Evolutionary conservation across 2,888 invertebrate genomes (phyloP).

Genomic region (Ormyrus pomaceus): DNA sequence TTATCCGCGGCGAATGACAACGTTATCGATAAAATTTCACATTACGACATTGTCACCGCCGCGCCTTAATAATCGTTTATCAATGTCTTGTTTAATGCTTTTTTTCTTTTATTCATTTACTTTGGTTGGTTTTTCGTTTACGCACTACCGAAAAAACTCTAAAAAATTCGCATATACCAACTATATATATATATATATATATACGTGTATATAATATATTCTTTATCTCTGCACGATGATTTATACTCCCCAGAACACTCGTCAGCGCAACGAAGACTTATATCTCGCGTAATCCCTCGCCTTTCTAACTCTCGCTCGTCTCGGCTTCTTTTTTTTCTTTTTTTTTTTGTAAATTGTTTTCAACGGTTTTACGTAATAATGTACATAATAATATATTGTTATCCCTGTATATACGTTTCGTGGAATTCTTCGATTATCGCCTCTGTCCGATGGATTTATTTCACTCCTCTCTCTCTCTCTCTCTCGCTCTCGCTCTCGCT

Average conservation of each 20-base stretch:
- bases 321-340: neutral
- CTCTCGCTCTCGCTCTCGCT: neutral
- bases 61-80: slow-evolving; percentile 53
- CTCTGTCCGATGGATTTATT: slow-evolving; percentile 51
- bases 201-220: slow-evolving; percentile 16
- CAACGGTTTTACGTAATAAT: slow-evolving; percentile 37
- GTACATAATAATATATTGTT: slow-evolving; percentile 47
- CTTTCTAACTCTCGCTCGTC: neutral
- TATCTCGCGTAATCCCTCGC: neutral
- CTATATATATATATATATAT: slow-evolving; percentile 51
- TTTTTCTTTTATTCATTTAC: slow-evolving; percentile 27
- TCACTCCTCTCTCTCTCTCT: neutral
- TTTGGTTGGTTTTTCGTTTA: slow-evolving; percentile 17
- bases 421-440: slow-evolving; percentile 22
- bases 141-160: slow-evolving; percentile 53
- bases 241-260: slow-evolving; percentile 19
- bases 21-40: slow-evolving; percentile 39
- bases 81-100: slow-evolving; percentile 32
- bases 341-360: slow-evolving; percentile 28
- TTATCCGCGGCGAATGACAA: slow-evolving; percentile 24
- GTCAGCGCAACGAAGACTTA: slow-evolving; percentile 45
- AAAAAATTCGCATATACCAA: slow-evolving; percentile 55
- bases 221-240: slow-evolving; percentile 35
- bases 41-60: slow-evolving; percentile 25
- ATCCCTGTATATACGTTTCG: slow-evolving; percentile 49